Percentiles rank a stretch among this genome's conserved stretches.
Evolutionary conservation across 2,113 vertebrate species (phyloP).

Genomic region (Esox niger): DNA sequence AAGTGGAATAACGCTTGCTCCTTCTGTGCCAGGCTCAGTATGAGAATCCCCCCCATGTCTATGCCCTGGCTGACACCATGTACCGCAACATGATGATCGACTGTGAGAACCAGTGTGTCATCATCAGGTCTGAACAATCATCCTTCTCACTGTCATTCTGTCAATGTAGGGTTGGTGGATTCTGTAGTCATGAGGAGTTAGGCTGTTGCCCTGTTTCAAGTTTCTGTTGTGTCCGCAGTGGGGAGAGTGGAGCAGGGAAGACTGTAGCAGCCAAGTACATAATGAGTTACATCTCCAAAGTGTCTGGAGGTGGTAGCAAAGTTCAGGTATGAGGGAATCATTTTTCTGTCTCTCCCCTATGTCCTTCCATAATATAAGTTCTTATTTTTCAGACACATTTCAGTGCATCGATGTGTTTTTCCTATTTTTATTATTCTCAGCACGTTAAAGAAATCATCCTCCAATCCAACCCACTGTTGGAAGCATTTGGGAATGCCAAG

Average conservation of each 20-base stretch:
- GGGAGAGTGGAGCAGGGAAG: slow-evolving; percentile 82
- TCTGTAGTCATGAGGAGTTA: not conserved
- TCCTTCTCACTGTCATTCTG: not conserved
- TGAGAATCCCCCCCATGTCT: slow-evolving; percentile 83
- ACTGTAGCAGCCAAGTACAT: slow-evolving; percentile 82
- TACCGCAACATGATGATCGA: slow-evolving; percentile 87
- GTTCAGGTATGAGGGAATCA: slow-evolving; percentile 70
- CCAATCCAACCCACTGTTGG: slow-evolving; percentile 92
- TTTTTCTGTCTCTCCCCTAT: not conserved
- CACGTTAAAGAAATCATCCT: slow-evolving; percentile 97
- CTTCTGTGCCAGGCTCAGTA: slow-evolving; percentile 71
- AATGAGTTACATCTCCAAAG: slow-evolving; percentile 83
- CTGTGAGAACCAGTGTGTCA: slow-evolving; percentile 81
- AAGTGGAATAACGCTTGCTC: not conserved
- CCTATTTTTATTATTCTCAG: slow-evolving; percentile 57
- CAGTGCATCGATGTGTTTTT: not conserved
- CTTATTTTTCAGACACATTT: not conserved
- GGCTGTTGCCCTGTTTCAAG: not conserved
- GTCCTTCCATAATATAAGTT: not conserved
- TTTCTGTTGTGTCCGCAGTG: slow-evolving; percentile 52
- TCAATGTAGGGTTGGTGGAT: not conserved
- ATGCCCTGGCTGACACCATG: slow-evolving; percentile 79
- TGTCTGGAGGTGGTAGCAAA: slow-evolving; percentile 78
- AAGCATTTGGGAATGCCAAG: slow-evolving; percentile 96
- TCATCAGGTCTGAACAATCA: slow-evolving; percentile 73